Base-by-base conservation (phyloP, 2,888 invertebrate species). In the Oxyteleia sp. region DNA sequence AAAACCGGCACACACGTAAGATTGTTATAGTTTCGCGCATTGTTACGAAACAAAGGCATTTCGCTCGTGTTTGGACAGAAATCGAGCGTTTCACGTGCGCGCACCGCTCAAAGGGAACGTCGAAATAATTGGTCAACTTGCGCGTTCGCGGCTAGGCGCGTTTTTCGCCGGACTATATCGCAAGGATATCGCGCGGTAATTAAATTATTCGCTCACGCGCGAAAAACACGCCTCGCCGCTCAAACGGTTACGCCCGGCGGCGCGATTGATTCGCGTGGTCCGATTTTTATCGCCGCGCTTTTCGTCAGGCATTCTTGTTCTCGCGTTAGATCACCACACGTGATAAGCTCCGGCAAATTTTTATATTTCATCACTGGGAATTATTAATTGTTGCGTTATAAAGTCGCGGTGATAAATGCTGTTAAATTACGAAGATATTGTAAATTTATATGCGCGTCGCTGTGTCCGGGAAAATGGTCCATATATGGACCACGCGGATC, bases 81-180 rank as follows among this genome's bases (percentile, higher is more conserved):
- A 74, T 63, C 18, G 55, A 64, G 49, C 45, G 35, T 55, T 55
- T 35, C 26, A 18, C 11, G 29, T 63, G 18, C n/a, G n/a, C 45
- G 1, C n/a, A 5, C 5, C 41, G 45, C 53, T 63, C 61, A 78
- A 78, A 78, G 63, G 47, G 41, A 53, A 29, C 29, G 47, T 4
- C 38, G 51, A 55, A 63, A 79, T 63, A 79, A 79, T 79, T 79
- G 78, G 53, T 35, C 57, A 57, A 55, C 68, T 69, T 38, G 29
- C 26, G 20, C 38, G 8, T 35, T 43, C 26, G 20, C 38, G n/a
- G 47, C 26, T 13, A 41, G 43, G 23, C 64, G 10, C 38, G 8
- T 75, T 75, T 75, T 66, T 53, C 15, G 43, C 47, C 23, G 15
- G 26, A 8, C 20, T 38, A n/a, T n/a, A 49, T 51, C 51, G 51